Percentiles rank a stretch among this genome's conserved stretches.
These are phyloP conservation scores for Acyrthosiphon pisum DNA, from an alignment of 1,140 invertebrate genomes.

Conservation along the genomic window DNA sequence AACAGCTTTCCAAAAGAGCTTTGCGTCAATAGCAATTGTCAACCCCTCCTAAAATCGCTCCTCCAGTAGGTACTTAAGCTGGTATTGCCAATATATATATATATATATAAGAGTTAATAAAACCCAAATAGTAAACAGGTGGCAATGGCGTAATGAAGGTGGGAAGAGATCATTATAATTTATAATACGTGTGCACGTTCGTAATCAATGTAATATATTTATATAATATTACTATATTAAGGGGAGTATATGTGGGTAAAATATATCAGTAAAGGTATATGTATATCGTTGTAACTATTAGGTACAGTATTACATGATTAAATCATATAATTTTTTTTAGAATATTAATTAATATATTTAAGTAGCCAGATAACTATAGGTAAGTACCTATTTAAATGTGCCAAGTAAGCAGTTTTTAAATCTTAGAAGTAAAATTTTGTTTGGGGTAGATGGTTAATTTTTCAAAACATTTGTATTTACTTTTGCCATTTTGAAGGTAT, in stretches of 20 bases:
- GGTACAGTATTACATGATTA: not conserved
- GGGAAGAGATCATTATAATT: not conserved
- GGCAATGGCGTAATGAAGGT: not conserved
- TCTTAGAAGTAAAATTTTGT: not conserved
- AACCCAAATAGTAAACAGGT: not conserved
- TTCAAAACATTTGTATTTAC: not conserved
- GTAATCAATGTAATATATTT: no score
- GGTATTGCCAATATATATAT: not conserved
- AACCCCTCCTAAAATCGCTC: not conserved
- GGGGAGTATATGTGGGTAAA: not conserved
- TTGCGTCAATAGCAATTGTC: not conserved
- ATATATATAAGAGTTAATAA: not conserved
- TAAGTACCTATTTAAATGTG: no score
- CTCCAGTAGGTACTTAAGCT: not conserved
- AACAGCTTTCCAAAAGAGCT: not conserved
- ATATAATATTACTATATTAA: no score
- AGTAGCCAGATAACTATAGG: no score
- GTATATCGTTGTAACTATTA: no score
- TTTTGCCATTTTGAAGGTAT: not conserved
- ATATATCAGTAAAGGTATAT: not conserved
- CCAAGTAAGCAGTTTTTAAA: not conserved
- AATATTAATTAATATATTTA: not conserved
- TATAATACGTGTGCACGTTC: not conserved
- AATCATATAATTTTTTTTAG: not conserved
- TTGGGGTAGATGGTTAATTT: not conserved